phyloP scores from a whole-genome alignment of 2,888 invertebrate species.

The Epinotia brunnichana region DNA sequence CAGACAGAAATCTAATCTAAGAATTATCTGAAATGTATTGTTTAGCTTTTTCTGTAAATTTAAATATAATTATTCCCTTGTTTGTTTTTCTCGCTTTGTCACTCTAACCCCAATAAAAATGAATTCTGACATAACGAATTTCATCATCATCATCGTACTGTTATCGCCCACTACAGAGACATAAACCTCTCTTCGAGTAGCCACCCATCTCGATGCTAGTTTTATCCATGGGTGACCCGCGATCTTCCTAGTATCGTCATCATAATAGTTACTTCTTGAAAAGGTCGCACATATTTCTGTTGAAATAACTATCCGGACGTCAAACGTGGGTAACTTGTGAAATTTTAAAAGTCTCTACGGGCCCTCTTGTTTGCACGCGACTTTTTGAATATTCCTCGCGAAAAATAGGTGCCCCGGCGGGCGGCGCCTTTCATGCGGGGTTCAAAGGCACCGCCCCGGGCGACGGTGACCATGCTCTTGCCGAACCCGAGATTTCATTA shows the following conservation, averaged over 20 bases:
- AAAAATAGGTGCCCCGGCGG: conserved; percentile 58
- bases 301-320: not conserved
- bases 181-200: too few species aligned
- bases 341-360: conserved; percentile 15
- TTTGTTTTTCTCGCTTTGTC: not conserved
- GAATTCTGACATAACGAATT: not conserved
- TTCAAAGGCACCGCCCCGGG: conserved; percentile 58
- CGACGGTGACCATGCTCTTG: conserved; percentile 55
- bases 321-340: conserved; percentile 1
- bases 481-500: conserved; percentile 9
- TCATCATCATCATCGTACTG: not conserved
- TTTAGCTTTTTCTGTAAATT: not conserved
- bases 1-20: too few species aligned
- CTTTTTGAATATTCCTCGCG: conserved; percentile 66
- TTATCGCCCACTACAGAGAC: too few species aligned
- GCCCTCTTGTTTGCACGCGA: conserved; percentile 9
- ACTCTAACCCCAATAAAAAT: not conserved
- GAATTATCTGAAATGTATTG: not conserved
- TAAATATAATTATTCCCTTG: too few species aligned
- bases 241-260: not conserved
- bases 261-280: not conserved
- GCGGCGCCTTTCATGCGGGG: conserved; percentile 53
- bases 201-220: too few species aligned
- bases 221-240: too few species aligned
- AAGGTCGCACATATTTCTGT: not conserved